Base-by-base conservation (phyloP, 2,888 invertebrate species). In the Dryomyza anilis region DNA sequence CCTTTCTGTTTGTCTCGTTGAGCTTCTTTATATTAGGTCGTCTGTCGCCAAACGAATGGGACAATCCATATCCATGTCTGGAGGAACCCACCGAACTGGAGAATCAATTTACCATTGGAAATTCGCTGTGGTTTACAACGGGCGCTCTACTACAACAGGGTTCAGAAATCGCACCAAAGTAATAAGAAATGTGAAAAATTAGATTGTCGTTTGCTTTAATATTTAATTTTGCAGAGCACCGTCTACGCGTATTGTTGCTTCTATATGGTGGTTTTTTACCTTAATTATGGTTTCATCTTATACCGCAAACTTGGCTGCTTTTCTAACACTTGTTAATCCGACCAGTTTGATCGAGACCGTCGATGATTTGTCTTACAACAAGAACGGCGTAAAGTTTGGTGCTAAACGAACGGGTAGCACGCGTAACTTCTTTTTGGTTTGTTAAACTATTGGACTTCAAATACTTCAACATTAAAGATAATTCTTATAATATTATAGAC, bases 231-330 rank as follows among this genome's bases (percentile, higher is more conserved):
- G 1, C 76, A 93, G 95, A 76, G 94, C 95, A 7, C 88, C 92
- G 6, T 95, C 94, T 0, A 95, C 95, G 0, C 86, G 96, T 68
- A 91, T 93, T 83, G 89, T 94, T 6, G 95, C 93, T 0, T 91
- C 91, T 66, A 89, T 91, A 75, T 92, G 92, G 94, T 94, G 92
- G 92, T 94, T 95, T 78, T 95, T 95, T 78, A 92, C 92, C 0
- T 83, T 95, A 45, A 94, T 95, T 75, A 82, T 84, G 72, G 83
- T 92, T 1, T 88, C 91, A 0, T 94, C 94, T 0, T 96, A 96
- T 79, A 95, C 95, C 0, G 95, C 95, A 12, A 95, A 96, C 83
- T 85, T 96, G 68, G 95, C 95, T 59, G 95, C 95, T 14, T 95
- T 94, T 77, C 84, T 96, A 8, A 95, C 95, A 0, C 89, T 94